A percentile compares a stretch with the other conserved stretches of the same genome.
phyloP scores from a whole-genome alignment of 2,797 vertebrate species.

The Buceros bicornis region DNA sequence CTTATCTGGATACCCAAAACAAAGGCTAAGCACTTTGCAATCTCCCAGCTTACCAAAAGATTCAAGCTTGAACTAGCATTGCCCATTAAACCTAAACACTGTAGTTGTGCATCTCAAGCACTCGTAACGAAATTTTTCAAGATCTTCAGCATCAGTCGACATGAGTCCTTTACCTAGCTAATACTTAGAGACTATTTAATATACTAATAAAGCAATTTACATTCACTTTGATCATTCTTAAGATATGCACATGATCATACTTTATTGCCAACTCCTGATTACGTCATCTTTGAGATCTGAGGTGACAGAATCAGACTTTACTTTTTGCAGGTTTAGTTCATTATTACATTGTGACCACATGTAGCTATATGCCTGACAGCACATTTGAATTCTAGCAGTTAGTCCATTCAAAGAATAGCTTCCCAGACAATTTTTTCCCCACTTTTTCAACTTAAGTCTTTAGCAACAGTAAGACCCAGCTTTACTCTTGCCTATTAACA shows the following conservation, averaged over 20 bases:
- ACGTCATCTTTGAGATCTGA: not conserved
- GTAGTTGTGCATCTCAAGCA: not conserved
- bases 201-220: not conserved
- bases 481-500: not conserved
- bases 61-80: not conserved
- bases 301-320: not conserved
- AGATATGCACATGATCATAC: not conserved
- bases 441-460: not conserved
- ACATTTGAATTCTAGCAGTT: not conserved
- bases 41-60: not conserved
- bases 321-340: not conserved
- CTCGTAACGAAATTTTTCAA: rapidly evolving
- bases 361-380: not conserved
- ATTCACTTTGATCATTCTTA: not conserved
- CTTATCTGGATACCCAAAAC: not conserved
- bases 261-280: not conserved
- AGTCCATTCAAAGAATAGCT: not conserved
- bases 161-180: not conserved
- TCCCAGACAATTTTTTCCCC: not conserved
- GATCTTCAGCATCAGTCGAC: not conserved
- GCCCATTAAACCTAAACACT: not conserved
- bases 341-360: not conserved
- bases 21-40: not conserved
- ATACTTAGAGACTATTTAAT: not conserved
- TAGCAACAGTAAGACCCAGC: not conserved